These are phyloP conservation scores for Choristoneura rosaceana DNA, from an alignment of 2,888 invertebrate genomes.

Conservation along the genomic window DNA sequence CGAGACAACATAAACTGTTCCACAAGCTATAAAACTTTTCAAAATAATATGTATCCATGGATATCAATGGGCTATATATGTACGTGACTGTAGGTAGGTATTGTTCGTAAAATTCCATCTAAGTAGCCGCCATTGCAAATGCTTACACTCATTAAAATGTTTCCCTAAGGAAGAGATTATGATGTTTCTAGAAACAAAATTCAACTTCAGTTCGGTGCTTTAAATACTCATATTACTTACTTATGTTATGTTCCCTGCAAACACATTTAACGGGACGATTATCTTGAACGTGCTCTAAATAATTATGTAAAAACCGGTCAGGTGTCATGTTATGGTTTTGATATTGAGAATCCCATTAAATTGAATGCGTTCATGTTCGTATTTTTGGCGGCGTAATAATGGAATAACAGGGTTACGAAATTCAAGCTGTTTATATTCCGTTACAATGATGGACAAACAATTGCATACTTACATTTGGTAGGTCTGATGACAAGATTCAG, in stretches of 20 bases:
- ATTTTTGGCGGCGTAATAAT: conserved; percentile 15
- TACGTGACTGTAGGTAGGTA: no score
- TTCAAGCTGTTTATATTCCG: conserved; percentile 1
- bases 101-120: no score
- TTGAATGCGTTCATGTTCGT: conserved; percentile 8
- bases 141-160: no score
- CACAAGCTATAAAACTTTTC: no score
- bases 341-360: conserved; percentile 20
- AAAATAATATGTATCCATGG: no score
- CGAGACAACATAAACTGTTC: no score
- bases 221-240: background rate
- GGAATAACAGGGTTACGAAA: conserved; percentile 16
- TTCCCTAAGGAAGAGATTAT: no score
- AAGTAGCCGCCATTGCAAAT: no score
- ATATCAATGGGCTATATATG: no score
- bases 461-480: background rate
- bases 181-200: background rate
- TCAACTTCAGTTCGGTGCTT: background rate
- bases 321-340: conserved; percentile 34
- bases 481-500: no score
- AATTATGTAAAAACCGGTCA: conserved; percentile 42
- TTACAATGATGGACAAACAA: conserved; percentile 2
- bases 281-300: conserved; percentile 24
- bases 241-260: background rate
- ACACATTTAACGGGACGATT: conserved; percentile 25